Percentiles rank a stretch among this genome's conserved stretches.
phyloP scores from a whole-genome alignment of 2,888 invertebrate species.

The Catocala nupta region DNA sequence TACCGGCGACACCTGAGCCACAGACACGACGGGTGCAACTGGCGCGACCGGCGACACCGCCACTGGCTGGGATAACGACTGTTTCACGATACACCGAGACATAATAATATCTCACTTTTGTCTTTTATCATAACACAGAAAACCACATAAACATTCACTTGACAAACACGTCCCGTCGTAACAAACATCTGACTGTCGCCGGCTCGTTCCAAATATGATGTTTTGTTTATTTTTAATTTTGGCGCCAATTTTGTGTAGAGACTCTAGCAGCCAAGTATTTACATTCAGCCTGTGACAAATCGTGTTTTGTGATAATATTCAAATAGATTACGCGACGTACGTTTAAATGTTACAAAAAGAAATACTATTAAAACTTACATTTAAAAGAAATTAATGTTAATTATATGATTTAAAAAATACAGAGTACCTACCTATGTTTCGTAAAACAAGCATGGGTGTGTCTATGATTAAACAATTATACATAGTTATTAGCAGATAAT shows the following conservation, averaged over 20 bases:
- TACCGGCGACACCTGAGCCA: constrained; percentile 53
- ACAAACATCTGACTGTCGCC: constrained; percentile 84
- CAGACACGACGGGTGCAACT: constrained; percentile 52
- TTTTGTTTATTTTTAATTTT: constrained; percentile 86
- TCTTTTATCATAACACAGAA: constrained; percentile 56
- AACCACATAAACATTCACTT: constrained; percentile 60
- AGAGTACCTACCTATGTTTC: no score
- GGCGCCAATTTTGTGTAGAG: constrained; percentile 78
- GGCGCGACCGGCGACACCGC: constrained; percentile 49
- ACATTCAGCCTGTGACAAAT: constrained; percentile 58
- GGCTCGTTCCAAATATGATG: constrained; percentile 80
- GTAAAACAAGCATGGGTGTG: no score
- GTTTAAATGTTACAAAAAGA: no score
- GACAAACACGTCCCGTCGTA: constrained; percentile 70
- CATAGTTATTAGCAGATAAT: no score
- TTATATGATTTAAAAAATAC: no score
- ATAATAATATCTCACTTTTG: constrained; percentile 59
- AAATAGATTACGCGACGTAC: constrained; percentile 20
- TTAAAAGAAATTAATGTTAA: no score
- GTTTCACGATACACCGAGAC: constrained; percentile 85
- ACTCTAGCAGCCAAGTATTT: constrained; percentile 70
- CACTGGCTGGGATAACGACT: constrained; percentile 75
- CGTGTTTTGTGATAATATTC: constrained; percentile 30
- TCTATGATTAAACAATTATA: no score
- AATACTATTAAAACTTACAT: no score